A percentile compares a stretch with the other conserved stretches of the same genome.
These are phyloP conservation scores for Doris montereyensis DNA, from an alignment of 2,888 invertebrate species.

Conservation along the genomic window DNA sequence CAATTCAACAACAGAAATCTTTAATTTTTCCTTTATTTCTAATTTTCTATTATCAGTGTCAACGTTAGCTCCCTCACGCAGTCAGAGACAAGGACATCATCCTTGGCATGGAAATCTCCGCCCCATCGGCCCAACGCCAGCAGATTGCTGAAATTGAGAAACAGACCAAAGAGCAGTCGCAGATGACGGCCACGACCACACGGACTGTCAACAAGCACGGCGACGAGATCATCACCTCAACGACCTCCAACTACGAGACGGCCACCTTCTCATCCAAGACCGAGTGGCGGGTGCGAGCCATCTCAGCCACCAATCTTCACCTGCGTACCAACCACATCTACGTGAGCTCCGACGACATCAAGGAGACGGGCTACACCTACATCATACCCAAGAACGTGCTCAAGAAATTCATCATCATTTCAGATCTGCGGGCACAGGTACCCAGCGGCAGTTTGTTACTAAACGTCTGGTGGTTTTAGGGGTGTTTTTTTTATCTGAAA, in stretches of 20 bases:
- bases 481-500: background rate
- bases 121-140: conserved; percentile 98
- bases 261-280: conserved; percentile 98
- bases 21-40: too few species aligned
- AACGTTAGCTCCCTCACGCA: conserved; percentile 99
- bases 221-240: conserved; percentile 98
- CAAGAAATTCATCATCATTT: conserved; percentile 99
- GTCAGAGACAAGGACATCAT: conserved; percentile 99
- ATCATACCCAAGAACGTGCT: conserved; percentile 91
- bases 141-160: conserved; percentile 99
- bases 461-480: too few species aligned
- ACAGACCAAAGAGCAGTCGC: conserved; percentile 97
- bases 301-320: conserved; percentile 97
- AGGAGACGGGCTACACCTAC: conserved; percentile 97
- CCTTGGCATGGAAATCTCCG: conserved; percentile 99
- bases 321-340: conserved; percentile 99
- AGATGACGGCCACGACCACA: conserved; percentile 98
- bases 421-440: conserved; percentile 95
- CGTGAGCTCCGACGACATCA: conserved; percentile 98
- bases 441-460: conserved; percentile 49
- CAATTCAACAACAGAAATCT: too few species aligned
- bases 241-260: conserved; percentile 98
- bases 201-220: conserved; percentile 99
- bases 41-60: too few species aligned
- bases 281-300: conserved; percentile 97